Percentiles rank a stretch among this genome's conserved stretches.
Conservation (phyloP, 2,888 invertebrate species). For the Troides helena region DNA sequence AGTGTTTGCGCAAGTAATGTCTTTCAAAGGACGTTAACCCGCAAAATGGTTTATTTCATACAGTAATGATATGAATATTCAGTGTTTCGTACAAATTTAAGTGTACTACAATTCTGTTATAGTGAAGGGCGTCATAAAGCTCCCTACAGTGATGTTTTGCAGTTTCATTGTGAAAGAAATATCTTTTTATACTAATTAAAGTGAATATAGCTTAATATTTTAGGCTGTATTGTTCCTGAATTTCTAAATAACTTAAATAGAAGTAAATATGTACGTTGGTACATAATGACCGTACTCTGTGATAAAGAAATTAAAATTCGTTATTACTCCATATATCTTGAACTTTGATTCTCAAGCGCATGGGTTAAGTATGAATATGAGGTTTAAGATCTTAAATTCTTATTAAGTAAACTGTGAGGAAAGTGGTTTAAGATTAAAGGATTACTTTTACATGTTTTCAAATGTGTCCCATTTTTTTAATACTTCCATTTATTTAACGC, state of each 20-base stretch:
- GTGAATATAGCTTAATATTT: background rate
- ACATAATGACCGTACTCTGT: too few species aligned
- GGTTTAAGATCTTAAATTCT: too few species aligned
- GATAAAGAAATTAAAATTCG: too few species aligned
- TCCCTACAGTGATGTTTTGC: background rate
- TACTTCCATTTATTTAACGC: background rate
- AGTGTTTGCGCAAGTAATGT: conserved; percentile 25
- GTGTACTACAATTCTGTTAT: conserved; percentile 11
- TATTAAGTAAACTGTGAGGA: too few species aligned
- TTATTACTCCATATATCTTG: too few species aligned
- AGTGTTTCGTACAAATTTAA: conserved; percentile 26
- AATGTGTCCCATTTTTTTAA: too few species aligned
- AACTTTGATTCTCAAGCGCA: too few species aligned
- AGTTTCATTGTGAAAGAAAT: background rate
- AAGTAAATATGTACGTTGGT: too few species aligned
- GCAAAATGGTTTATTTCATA: conserved; percentile 28
- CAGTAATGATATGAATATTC: conserved; percentile 29
- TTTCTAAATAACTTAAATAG: background rate
- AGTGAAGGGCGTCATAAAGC: background rate
- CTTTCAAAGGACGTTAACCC: conserved; percentile 29
- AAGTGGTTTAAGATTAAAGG: too few species aligned
- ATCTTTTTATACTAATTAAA: background rate
- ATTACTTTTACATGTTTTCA: too few species aligned
- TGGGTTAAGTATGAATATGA: too few species aligned
- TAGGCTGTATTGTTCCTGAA: background rate